Evolutionary conservation across 2,113 vertebrate genomes (phyloP), one percentile per base, ranked within the genome.

Genomic region (Oxyura jamaicensis): DNA sequence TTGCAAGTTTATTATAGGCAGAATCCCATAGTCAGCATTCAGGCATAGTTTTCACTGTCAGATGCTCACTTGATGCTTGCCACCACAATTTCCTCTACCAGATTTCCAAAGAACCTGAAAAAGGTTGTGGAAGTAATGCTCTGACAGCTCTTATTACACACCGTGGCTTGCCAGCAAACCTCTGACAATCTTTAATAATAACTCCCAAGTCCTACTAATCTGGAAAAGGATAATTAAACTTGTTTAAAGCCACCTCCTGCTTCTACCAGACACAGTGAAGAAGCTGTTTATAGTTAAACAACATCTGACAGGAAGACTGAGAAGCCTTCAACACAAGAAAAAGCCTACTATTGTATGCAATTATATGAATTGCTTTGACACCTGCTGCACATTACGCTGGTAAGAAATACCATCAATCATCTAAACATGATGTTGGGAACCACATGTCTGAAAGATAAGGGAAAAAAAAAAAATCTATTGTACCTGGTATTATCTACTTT

Each of bases 101-200:
- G 80, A 66, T 93, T 91, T 91, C 55, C 55, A 90, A 65, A 80
- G 13, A 86, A n/a, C 31, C 86, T 90, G 72, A 76, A 90, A 95
- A 94, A 69, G 33, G 15, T 58, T 74, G 50, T 46, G 29, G 23
- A 66, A 56, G 66, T 95, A 90, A 71, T 71, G 56, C 18, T 92
- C 86, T 84, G 86, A 91, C 73, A 94, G 88, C 65, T 94, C 88
- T 93, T 22, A 55, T 71, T 95, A 91, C n/a, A 91, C 60, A 29
- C 17, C 39, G 39, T 39, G 48, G 17, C 66, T 91, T 95, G 77
- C 83, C 93, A 95, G 44, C 66, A 58, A 72, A 86, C 48, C 33
- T 93, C 74, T 87, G 77, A 92, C 68, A 94, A 55, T 95, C 44
- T 90, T 88, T 67, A 94, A 83, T 78, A 95, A 90, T 88, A 94